Percentiles rank a stretch among this genome's conserved stretches.
Conservation (phyloP, 2,888 invertebrate species). For the Drosophila algonquin region DNA sequence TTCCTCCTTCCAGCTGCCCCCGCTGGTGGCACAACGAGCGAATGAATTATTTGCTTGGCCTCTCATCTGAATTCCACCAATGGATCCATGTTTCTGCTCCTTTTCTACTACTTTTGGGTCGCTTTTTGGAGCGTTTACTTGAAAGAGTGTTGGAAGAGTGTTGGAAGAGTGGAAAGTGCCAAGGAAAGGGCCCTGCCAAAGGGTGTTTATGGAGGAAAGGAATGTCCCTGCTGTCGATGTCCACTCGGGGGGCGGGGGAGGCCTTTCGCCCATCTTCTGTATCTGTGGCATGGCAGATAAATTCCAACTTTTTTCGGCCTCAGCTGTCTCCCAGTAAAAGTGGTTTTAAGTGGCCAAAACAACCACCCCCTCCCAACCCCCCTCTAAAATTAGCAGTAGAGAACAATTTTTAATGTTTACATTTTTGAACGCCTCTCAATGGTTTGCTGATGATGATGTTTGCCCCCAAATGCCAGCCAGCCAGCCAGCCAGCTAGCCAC, state of each 20-base stretch:
- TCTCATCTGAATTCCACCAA: slow-evolving; percentile 66
- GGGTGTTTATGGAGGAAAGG: slow-evolving; percentile 1
- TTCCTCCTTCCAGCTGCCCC: slow-evolving; percentile 26
- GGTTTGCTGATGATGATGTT: slow-evolving; percentile 53
- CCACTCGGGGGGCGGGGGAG: too few species aligned
- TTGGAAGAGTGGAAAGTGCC: background rate
- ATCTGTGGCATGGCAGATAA: slow-evolving; percentile 27
- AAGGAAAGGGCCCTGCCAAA: background rate
- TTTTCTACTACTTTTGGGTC: background rate
- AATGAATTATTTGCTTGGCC: slow-evolving; percentile 74
- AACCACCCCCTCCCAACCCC: background rate
- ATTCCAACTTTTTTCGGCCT: slow-evolving; percentile 42
- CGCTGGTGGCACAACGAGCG: slow-evolving; percentile 55
- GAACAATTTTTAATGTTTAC: slow-evolving; percentile 53
- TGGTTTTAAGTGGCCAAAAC: slow-evolving; percentile 51
- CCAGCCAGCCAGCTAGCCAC: slow-evolving; percentile 36
- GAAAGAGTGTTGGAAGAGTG: background rate
- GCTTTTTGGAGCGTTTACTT: background rate
- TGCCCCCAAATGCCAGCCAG: slow-evolving; percentile 42
- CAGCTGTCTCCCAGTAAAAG: slow-evolving; percentile 68
- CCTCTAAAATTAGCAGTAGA: slow-evolving; percentile 59
- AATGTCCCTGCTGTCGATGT: slow-evolving; percentile 4
- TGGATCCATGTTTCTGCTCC: slow-evolving; percentile 39
- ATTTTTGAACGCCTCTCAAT: slow-evolving; percentile 48
- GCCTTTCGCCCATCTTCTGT: too few species aligned